Evolutionary conservation across 92 coral and sea anemone species (phyloP), one percentile per base, ranked within the genome.

Genomic region (Epizoanthus fatuus): DNA sequence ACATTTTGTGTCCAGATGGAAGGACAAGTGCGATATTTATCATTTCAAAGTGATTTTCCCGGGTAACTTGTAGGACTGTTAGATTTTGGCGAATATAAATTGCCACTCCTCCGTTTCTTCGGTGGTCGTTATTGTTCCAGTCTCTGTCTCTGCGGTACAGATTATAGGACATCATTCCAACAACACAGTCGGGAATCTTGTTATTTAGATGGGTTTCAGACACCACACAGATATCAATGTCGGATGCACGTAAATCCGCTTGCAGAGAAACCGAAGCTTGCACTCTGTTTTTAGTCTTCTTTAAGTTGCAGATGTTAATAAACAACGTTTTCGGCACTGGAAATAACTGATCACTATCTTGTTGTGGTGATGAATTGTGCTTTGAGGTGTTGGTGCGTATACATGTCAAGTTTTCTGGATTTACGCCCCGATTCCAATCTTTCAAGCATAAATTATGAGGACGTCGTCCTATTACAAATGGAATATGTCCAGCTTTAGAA

Each of bases 41-140:
- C 75, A 69, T 69, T 55, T 69, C 75, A 39, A 42, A 69, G 45
- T 51, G 75, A 39, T 69, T 69, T 69, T 69, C 75, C 29, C 75
- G 75, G n/a, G 57, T 42, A 69, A 69, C 57, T 42, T 79, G 55
- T 39, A 79, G 72, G 71, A 62, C 71, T 45, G 38, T 60, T 63
- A 79, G 63, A n/a, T 79, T 79, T 49, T 79, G 69, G 53, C 84
- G 38, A 49, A 79, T 59, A 57, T 65, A 65, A 38, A 65, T 65
- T 58, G 85, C 85, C n/a, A 80, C 63, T 59, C 85, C 75, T 17
- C 85, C 75, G 16, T 47, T 80, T 40, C 64, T 80, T 72, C 63
- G 16, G 40, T 80, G 63, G 85, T 80, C 75, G 16, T 35, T n/a
- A 22, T 22, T 57, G 51, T 49, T 54, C 75, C 85, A 64, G 20